Evolutionary conservation across 2,888 invertebrate genomes (phyloP).

Genomic region (Conchocele bisecta): DNA sequence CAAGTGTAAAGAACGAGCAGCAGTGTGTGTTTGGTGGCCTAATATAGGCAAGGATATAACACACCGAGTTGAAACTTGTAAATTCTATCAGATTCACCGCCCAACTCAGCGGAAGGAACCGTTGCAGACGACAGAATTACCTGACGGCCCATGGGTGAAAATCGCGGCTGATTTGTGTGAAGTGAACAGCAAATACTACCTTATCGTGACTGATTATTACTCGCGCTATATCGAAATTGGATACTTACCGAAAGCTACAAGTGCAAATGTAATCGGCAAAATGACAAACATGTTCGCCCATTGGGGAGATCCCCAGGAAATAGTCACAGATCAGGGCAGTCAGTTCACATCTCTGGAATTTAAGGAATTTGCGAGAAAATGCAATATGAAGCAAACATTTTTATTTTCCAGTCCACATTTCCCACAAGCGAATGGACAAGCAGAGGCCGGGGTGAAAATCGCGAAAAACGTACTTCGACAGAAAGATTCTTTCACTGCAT

Average conservation of each 20-base stretch:
- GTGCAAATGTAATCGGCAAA: slow-evolving; percentile 30
- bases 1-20: slow-evolving; percentile 50
- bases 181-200: slow-evolving; percentile 18
- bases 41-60: slow-evolving; percentile 31
- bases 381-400: slow-evolving; percentile 13
- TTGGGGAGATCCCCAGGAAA: slow-evolving; percentile 40
- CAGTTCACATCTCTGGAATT: slow-evolving; percentile 43
- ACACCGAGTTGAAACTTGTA: slow-evolving; percentile 19
- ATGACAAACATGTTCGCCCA: slow-evolving; percentile 49
- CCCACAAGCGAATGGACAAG: slow-evolving; percentile 43
- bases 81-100: slow-evolving; percentile 33
- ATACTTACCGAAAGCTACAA: slow-evolving; percentile 19
- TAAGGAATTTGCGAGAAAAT: slow-evolving; percentile 24
- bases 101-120: slow-evolving; percentile 48
- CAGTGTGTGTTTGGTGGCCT: slow-evolving; percentile 53
- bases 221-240: slow-evolving; percentile 43
- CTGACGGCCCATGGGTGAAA: slow-evolving; percentile 51
- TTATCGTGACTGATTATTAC: slow-evolving; percentile 51
- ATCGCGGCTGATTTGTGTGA: slow-evolving; percentile 50
- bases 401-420: slow-evolving; percentile 28
- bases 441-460: slow-evolving; percentile 46
- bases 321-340: slow-evolving; percentile 35
- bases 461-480: slow-evolving; percentile 39
- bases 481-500: slow-evolving; percentile 21
- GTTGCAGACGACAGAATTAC: slow-evolving; percentile 36